phyloP scores from a whole-genome alignment of 2,113 vertebrate genomes.

The Macroglossus sobrinus region DNA sequence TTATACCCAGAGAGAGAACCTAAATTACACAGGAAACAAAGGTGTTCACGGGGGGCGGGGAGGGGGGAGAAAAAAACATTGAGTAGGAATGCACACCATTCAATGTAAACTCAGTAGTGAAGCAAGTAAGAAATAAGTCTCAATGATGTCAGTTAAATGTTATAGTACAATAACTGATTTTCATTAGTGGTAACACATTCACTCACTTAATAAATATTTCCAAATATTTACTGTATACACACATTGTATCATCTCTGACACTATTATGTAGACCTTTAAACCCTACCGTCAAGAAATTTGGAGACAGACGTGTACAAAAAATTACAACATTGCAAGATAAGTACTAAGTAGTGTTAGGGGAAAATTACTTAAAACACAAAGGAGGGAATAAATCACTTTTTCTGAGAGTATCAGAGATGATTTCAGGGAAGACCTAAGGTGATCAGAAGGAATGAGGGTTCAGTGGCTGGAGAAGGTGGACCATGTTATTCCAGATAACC shows the following conservation, averaged over 20 bases:
- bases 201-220: background rate
- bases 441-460: background rate
- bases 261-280: background rate
- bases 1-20: background rate
- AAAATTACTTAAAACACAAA: background rate
- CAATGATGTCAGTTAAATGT: background rate
- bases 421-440: background rate
- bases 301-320: background rate
- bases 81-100: background rate
- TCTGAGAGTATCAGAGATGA: background rate
- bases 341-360: background rate
- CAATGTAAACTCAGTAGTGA: background rate
- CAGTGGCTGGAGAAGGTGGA: background rate
- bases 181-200: background rate
- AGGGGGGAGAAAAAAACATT: background rate
- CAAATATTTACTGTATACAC: background rate
- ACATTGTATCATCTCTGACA: background rate
- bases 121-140: background rate
- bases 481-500: background rate
- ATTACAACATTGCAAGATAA: background rate
- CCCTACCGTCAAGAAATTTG: background rate
- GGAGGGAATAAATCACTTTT: background rate
- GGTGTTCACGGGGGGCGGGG: background rate
- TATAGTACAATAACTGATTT: background rate
- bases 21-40: background rate